Conservation (phyloP, 1,140 invertebrate species). For the Ceratosolen solmsi region DNA sequence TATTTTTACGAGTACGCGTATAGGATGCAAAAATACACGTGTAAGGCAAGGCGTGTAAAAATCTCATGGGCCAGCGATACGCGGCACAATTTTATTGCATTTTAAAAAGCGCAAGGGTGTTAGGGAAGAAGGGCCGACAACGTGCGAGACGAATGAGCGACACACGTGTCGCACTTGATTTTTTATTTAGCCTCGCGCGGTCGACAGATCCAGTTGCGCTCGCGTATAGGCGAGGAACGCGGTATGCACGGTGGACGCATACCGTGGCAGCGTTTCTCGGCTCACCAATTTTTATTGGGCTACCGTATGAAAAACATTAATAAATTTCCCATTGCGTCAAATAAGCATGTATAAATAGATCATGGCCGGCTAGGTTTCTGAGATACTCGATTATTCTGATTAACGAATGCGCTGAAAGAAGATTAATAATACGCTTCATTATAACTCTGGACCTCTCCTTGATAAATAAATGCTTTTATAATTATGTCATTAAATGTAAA, state of each 20-base stretch:
- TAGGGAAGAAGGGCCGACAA: neutral
- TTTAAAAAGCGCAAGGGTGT: conserved; percentile 33
- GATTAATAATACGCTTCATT: too few species aligned
- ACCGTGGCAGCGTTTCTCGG: neutral
- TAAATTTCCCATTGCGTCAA: neutral
- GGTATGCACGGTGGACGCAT: neutral
- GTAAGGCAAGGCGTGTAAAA: neutral
- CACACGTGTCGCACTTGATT: neutral
- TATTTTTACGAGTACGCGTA: conserved; percentile 38
- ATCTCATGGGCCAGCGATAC: neutral
- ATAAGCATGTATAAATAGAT: neutral
- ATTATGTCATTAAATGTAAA: too few species aligned
- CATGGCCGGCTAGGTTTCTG: too few species aligned
- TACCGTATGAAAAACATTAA: too few species aligned
- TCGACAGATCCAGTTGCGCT: too few species aligned
- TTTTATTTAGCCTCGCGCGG: neutral
- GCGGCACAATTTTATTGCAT: conserved; percentile 36
- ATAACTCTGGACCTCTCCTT: too few species aligned
- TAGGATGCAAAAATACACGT: neutral
- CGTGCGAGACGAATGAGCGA: neutral
- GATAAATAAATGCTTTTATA: too few species aligned
- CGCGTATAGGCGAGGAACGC: too few species aligned
- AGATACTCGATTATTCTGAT: too few species aligned
- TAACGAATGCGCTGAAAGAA: too few species aligned
- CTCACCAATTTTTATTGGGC: neutral